A percentile compares a stretch with the other conserved stretches of the same genome.
These are phyloP conservation scores for Nasonia longicornis DNA, from an alignment of 1,140 invertebrate species.

Conservation along the genomic window DNA sequence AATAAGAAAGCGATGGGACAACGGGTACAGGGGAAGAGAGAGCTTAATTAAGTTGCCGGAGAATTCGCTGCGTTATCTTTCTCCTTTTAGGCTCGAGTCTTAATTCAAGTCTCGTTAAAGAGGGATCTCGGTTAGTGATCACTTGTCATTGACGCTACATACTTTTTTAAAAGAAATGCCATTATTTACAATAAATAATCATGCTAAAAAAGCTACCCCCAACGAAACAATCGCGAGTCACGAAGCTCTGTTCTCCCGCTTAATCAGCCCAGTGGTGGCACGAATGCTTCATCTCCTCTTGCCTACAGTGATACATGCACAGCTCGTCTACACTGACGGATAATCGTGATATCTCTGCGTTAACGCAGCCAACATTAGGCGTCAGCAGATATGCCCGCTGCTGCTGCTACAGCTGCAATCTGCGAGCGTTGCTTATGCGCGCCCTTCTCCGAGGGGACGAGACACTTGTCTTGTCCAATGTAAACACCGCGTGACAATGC, in stretches of 20 bases:
- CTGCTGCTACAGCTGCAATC: neutral
- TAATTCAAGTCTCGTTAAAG: too few relatives aligned
- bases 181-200: too few relatives aligned
- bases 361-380: slow-evolving; percentile 14
- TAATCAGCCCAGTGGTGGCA: neutral
- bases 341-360: slow-evolving; percentile 23
- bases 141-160: too few relatives aligned
- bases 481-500: slow-evolving; percentile 31
- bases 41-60: too few relatives aligned
- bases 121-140: too few relatives aligned
- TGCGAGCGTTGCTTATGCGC: neutral
- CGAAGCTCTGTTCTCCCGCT: neutral
- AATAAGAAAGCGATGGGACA: too few relatives aligned
- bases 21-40: too few relatives aligned
- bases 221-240: neutral
- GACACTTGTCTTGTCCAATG: slow-evolving; percentile 28
- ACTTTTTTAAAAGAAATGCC: too few relatives aligned
- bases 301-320: neutral
- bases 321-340: neutral
- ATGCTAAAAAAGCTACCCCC: too few relatives aligned
- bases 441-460: slow-evolving; percentile 2
- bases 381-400: slow-evolving; percentile 13
- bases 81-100: too few relatives aligned
- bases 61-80: too few relatives aligned
- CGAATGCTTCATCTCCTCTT: neutral